A percentile compares a stretch with the other conserved stretches of the same genome.
Evolutionary conservation across 2,113 vertebrate species (phyloP).

Genomic region (Acrocephalus kingi): DNA sequence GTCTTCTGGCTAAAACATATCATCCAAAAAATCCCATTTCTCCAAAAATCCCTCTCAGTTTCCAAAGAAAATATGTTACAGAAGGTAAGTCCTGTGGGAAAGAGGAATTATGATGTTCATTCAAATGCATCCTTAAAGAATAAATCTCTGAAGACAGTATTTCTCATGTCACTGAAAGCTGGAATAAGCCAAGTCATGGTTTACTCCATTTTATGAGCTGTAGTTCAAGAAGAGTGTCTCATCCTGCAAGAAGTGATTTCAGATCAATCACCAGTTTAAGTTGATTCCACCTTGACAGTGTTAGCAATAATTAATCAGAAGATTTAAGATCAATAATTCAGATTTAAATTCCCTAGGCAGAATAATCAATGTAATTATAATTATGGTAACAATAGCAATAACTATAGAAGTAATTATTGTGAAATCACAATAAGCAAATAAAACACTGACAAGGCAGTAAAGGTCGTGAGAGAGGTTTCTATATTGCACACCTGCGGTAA

Average conservation of each 20-base stretch:
- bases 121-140: not conserved
- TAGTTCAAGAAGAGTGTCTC: not conserved
- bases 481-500: not conserved
- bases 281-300: not conserved
- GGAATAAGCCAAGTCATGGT: not conserved
- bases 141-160: not conserved
- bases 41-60: not conserved
- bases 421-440: not conserved
- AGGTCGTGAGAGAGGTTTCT: not conserved
- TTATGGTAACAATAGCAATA: not conserved
- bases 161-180: not conserved
- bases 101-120: not conserved
- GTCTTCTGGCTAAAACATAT: not conserved
- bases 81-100: not conserved
- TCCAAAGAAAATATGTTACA: not conserved
- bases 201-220: not conserved
- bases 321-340: not conserved
- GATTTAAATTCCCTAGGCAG: not conserved
- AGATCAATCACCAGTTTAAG: not conserved
- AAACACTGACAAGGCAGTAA: not conserved
- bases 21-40: not conserved
- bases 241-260: not conserved
- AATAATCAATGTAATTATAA: not conserved
- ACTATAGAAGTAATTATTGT: not conserved
- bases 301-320: not conserved